A percentile compares a stretch with the other conserved stretches of the same genome.
phyloP scores from a whole-genome alignment of 2,113 vertebrate genomes.

The Chloroceryle aenea region DNA sequence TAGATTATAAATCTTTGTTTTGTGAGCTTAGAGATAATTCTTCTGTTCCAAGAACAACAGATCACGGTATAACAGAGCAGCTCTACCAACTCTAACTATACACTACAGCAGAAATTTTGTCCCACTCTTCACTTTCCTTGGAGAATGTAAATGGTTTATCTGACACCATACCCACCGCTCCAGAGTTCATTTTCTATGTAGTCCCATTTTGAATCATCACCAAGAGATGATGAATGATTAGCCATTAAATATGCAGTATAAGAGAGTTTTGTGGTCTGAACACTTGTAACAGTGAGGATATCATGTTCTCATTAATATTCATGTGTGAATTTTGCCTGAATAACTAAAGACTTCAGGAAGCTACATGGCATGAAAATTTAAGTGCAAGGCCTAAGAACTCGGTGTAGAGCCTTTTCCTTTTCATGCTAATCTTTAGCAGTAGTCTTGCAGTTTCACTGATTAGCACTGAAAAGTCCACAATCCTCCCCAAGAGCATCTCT shows the following conservation, averaged over 20 bases:
- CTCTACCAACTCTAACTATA: not conserved
- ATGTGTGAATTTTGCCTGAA: not conserved
- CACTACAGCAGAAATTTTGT: not conserved
- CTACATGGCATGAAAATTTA: not conserved
- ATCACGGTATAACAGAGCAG: not conserved
- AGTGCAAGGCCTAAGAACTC: not conserved
- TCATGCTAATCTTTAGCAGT: accelerated
- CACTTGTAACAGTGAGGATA: not conserved
- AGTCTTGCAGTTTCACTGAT: not conserved
- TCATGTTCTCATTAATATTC: not conserved
- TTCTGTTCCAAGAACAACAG: not conserved
- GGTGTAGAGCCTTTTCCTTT: not conserved
- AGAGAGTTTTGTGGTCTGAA: not conserved
- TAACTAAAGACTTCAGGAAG: not conserved
- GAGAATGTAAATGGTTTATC: not conserved
- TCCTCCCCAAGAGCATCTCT: not conserved
- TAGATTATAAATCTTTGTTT: not conserved
- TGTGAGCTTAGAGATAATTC: not conserved
- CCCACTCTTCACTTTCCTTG: not conserved
- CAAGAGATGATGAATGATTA: not conserved
- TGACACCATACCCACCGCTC: not conserved
- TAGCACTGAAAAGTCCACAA: not conserved
- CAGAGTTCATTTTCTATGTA: not conserved
- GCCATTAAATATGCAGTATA: not conserved
- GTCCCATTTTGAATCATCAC: not conserved